phyloP scores from a whole-genome alignment of 2,113 vertebrate species.

The Sapayoa aenigma region DNA sequence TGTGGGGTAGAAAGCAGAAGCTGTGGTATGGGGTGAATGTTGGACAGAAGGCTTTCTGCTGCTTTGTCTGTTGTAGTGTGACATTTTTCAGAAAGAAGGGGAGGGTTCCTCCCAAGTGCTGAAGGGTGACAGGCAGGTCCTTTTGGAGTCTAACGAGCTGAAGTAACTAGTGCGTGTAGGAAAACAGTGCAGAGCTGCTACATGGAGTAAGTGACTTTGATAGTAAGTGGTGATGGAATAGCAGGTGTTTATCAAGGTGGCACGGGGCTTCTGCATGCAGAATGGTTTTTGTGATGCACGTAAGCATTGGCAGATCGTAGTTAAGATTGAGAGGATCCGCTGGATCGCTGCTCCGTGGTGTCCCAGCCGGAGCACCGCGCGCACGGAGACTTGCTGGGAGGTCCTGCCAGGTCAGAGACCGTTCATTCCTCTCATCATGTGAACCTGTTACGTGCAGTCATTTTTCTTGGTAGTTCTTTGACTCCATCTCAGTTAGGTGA shows the following conservation, averaged over 20 bases:
- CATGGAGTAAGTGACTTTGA: background rate
- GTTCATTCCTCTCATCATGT: background rate
- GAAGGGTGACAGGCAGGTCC: background rate
- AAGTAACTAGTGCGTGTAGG: background rate
- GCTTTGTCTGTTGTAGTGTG: background rate
- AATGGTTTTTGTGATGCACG: background rate
- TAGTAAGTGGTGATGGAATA: background rate
- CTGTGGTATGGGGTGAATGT: background rate
- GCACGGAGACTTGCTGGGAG: background rate
- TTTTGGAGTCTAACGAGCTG: background rate
- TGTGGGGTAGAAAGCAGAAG: background rate
- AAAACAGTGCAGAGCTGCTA: background rate
- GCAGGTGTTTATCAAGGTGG: background rate
- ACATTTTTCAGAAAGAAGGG: background rate
- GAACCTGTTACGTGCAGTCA: background rate
- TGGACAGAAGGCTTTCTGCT: background rate
- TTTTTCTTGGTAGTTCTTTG: constrained; percentile 5
- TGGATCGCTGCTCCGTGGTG: background rate
- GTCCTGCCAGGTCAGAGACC: background rate
- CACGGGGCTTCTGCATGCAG: background rate
- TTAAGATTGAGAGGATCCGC: background rate
- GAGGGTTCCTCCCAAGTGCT: background rate
- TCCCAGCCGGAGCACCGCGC: background rate
- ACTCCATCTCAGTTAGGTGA: background rate
- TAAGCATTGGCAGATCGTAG: background rate